phyloP scores from a whole-genome alignment of 37 sponge, comb jelly and placozoan genomes.

The Axinella damicornis region DNA sequence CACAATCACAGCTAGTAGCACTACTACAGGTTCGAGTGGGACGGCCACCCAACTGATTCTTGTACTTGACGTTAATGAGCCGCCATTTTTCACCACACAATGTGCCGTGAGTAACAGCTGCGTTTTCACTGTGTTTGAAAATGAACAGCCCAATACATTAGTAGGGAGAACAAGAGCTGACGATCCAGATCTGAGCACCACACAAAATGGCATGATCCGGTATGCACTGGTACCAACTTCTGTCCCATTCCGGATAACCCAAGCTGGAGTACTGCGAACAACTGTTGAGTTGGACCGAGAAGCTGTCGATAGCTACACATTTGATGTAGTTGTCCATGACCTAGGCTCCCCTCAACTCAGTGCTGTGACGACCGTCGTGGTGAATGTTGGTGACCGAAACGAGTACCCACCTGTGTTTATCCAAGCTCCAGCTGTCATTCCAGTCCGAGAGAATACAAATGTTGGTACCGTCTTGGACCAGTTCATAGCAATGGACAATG shows the following conservation, averaged over 20 bases:
- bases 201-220: constrained; percentile 46
- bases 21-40: background rate
- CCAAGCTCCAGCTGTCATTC: constrained; percentile 1
- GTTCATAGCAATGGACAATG: constrained; percentile 59
- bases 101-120: constrained; percentile 46
- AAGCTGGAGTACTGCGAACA: constrained; percentile 12
- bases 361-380: constrained; percentile 14
- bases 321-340: constrained; percentile 45
- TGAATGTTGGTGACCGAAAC: constrained; percentile 68
- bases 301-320: constrained; percentile 1
- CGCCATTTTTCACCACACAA: constrained; percentile 56
- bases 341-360: constrained; percentile 30
- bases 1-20: constrained; percentile 12
- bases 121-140: constrained; percentile 44
- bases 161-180: constrained; percentile 30
- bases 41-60: constrained; percentile 42
- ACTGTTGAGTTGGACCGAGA: constrained; percentile 25
- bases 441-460: constrained; percentile 28
- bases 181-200: constrained; percentile 49
- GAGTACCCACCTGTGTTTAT: constrained; percentile 74
- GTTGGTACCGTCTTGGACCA: constrained; percentile 18
- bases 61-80: constrained; percentile 71
- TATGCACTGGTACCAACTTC: constrained; percentile 24
- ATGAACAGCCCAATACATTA: background rate
- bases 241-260: constrained; percentile 10